Evolutionary conservation across 2,888 invertebrate genomes (phyloP).

Genomic region (Notodromas monacha): DNA sequence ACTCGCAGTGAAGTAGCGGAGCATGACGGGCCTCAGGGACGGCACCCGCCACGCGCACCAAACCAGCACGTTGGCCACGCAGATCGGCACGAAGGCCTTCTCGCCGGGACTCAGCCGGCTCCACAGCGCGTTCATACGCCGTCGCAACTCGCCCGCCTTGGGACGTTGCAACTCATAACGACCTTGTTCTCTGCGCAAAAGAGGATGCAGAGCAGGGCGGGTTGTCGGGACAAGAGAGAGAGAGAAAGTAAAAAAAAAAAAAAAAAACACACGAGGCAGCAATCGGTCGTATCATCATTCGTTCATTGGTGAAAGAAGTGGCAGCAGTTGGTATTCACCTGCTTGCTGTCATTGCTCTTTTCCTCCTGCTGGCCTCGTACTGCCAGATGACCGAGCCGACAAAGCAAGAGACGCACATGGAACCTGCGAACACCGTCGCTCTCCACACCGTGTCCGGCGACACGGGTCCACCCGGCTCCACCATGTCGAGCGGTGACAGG

Average conservation of each 20-base stretch:
- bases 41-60: constrained; percentile 52
- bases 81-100: constrained; percentile 42
- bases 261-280: too few species aligned
- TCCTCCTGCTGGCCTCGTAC: constrained; percentile 34
- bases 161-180: constrained; percentile 57
- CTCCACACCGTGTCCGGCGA: too few species aligned
- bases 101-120: constrained; percentile 32
- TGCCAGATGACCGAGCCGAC: constrained; percentile 50
- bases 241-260: too few species aligned
- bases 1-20: constrained; percentile 50
- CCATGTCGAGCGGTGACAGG: too few species aligned
- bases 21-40: constrained; percentile 32
- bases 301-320: too few species aligned
- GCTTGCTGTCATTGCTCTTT: too few species aligned
- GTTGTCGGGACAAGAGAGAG: too few species aligned
- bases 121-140: constrained; percentile 29
- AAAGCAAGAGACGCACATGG: constrained; percentile 29
- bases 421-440: too few species aligned
- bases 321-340: too few species aligned
- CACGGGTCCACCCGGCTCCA: too few species aligned
- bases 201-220: too few species aligned
- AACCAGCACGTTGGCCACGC: constrained; percentile 38
- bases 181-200: constrained; percentile 36
- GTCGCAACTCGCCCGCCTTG: constrained; percentile 16
- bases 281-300: too few species aligned